A percentile compares a stretch with the other conserved stretches of the same genome.
phyloP scores from a whole-genome alignment of 2,113 vertebrate genomes.

The Podarcis raffonei region DNA sequence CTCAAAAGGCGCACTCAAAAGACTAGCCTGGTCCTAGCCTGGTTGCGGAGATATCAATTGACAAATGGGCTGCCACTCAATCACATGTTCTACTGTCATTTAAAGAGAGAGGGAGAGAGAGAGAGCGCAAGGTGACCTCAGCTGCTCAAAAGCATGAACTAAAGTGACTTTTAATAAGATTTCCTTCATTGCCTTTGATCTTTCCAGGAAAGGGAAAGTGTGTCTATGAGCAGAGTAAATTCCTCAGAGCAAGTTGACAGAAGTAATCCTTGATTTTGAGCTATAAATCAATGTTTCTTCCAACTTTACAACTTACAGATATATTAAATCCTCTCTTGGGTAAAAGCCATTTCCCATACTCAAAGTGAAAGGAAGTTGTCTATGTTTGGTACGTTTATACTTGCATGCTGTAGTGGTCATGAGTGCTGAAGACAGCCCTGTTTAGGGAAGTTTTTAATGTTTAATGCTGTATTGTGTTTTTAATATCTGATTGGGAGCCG shows the following conservation, averaged over 20 bases:
- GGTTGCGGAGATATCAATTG: neutral
- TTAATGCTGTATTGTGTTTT: no score
- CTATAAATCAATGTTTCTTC: neutral
- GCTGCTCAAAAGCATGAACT: neutral
- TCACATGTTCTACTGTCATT: neutral
- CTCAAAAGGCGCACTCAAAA: neutral
- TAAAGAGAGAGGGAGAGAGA: neutral
- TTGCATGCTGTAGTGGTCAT: no score
- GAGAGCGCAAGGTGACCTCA: neutral
- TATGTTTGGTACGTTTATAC: neutral
- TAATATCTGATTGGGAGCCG: no score
- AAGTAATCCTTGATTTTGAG: constrained; percentile 38
- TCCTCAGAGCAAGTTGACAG: neutral
- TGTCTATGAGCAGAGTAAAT: constrained; percentile 5
- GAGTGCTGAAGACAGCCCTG: no score
- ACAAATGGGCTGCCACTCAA: neutral
- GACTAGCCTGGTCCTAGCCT: neutral
- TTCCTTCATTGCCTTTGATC: constrained; percentile 1
- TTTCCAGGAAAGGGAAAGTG: neutral
- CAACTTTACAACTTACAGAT: constrained; percentile 6
- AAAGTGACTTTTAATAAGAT: constrained; percentile 20
- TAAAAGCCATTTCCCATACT: neutral
- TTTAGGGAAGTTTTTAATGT: no score
- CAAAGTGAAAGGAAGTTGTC: neutral
- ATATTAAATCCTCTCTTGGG: neutral